Percentiles rank a stretch among this genome's conserved stretches.
phyloP scores from a whole-genome alignment of 2,113 vertebrate genomes.

The Felis catus region DNA sequence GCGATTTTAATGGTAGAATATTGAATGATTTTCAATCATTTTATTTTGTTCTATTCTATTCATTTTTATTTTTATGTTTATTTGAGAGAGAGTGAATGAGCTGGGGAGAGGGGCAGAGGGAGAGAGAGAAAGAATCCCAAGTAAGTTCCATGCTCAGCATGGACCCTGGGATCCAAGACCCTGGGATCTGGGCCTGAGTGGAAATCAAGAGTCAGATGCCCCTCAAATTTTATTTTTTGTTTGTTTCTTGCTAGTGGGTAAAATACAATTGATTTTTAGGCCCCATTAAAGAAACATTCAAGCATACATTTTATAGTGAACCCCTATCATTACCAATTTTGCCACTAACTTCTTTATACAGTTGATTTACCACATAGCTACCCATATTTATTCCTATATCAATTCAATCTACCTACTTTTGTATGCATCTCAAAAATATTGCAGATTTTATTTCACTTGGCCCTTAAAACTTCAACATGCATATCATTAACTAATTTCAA shows the following conservation, averaged over 20 bases:
- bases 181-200: no score
- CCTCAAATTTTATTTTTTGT: not conserved
- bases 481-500: not conserved
- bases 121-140: no score
- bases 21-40: no score
- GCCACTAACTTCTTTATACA: not conserved
- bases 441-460: not conserved
- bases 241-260: not conserved
- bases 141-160: no score
- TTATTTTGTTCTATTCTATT: no score
- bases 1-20: not conserved
- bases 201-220: no score
- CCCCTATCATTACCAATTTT: not conserved
- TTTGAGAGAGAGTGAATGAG: no score
- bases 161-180: no score
- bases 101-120: no score
- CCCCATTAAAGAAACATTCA: not conserved
- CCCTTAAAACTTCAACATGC: not conserved
- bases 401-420: not conserved
- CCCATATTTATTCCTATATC: not conserved
- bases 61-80: no score
- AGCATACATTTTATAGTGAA: not conserved
- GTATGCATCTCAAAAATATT: not conserved
- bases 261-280: not conserved
- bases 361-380: not conserved